phyloP scores from a whole-genome alignment of 2,888 invertebrate species.

The Spilarctia lutea region DNA sequence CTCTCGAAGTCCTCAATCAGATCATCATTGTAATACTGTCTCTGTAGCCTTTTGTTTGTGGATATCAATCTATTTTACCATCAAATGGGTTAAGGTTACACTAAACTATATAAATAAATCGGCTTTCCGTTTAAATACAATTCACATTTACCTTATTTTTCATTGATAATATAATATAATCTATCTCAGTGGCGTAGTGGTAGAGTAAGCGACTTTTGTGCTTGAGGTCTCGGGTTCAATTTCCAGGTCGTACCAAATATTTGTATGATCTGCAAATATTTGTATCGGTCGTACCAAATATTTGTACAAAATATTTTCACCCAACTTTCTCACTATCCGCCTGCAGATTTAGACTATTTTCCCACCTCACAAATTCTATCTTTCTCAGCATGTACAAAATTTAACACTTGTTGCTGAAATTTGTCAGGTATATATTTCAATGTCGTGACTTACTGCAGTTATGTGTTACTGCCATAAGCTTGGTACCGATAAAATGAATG shows the following conservation, averaged over 20 bases:
- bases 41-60: neutral
- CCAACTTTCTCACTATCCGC: neutral
- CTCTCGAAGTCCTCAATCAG: neutral
- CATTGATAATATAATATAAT: neutral
- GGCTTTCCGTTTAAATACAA: neutral
- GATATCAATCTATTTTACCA: neutral
- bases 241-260: too few species aligned
- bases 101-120: neutral
- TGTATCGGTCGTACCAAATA: too few species aligned
- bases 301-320: neutral
- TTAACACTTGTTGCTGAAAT: constrained; percentile 23
- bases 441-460: constrained; percentile 23
- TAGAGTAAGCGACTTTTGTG: too few species aligned
- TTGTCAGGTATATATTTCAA: constrained; percentile 30
- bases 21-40: neutral
- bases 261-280: too few species aligned
- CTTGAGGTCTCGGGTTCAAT: too few species aligned
- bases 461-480: constrained; percentile 39
- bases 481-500: constrained; percentile 33
- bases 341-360: neutral
- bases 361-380: neutral
- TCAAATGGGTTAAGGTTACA: neutral
- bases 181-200: too few species aligned
- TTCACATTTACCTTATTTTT: neutral
- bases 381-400: constrained; percentile 10